Base-by-base conservation (phyloP, 2,113 vertebrate genomes). In the Macaca mulatta region DNA sequence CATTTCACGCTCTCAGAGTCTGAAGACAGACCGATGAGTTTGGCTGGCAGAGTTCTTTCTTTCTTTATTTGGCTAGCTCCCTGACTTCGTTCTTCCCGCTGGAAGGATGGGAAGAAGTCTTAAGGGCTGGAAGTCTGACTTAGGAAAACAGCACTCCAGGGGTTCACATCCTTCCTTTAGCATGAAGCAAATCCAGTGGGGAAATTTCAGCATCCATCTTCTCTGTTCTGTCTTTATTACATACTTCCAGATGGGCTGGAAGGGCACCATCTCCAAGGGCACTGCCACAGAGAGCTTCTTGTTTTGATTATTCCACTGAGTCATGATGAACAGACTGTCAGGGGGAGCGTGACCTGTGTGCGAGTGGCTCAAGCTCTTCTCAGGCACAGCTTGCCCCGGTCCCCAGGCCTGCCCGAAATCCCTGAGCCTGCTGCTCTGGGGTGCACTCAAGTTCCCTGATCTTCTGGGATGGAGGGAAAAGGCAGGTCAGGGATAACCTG, bases 1-100 rank as follows among this genome's bases (percentile, higher is more conserved):
- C 92, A 97, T 98, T 97, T 97, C 98, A 97, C 18, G 88, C 90
- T 96, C 72, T 70, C 77, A n/a, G 96, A 95, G 81, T 77, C 90
- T 84, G 94, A 95, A 93, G 96, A 94, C 96, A 96, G 96, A 93
- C 96, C 35, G 52, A 89, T 97, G 98, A 89, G 89, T 92, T 52
- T 92, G 82, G 85, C 92, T 96, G 90, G 93, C 96, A 90, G 80
- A 55, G 17, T 20, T 48, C 77, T 74, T 78, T 67, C 78, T 88
- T 83, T 70, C 38, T 22, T 52, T 52, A 18, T 67, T 32, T 89
- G 88, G 87, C 92, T 72, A 6, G n/a, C 27, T 93, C 1, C 52
- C 52, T 83, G n/a, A 64, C n/a, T 90, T 30, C 2, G 5, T 38
- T 93, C 67, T 94, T 86, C 57, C 30, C 90, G 13, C 48, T 80